Conservation (phyloP, 2,113 vertebrate genomes). For the Thalassoma bifasciatum region DNA sequence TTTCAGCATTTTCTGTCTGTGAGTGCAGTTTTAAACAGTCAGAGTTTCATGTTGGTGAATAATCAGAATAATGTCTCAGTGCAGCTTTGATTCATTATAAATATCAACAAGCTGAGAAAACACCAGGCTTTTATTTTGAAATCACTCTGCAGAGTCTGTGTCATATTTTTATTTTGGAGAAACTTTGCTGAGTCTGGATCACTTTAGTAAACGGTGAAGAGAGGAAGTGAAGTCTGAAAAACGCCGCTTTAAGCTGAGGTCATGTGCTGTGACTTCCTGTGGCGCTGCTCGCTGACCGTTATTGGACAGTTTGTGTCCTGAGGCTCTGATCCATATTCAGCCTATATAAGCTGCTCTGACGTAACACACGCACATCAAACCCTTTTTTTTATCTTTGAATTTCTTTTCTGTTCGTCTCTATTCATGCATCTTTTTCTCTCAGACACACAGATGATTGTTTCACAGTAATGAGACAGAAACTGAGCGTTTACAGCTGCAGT, state of each 20-base stretch:
- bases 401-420: too few relatives aligned
- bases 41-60: slow-evolving; percentile 11
- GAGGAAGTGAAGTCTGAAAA: neutral
- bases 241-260: too few relatives aligned
- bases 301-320: slow-evolving; percentile 21
- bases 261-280: too few relatives aligned
- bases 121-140: slow-evolving; percentile 18
- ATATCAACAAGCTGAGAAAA: too few relatives aligned
- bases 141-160: slow-evolving; percentile 11
- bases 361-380: slow-evolving; percentile 54
- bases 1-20: too few relatives aligned
- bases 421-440: too few relatives aligned
- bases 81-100: too few relatives aligned
- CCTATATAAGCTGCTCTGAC: slow-evolving; percentile 35
- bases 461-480: neutral
- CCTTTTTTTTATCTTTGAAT: neutral
- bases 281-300: too few relatives aligned
- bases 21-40: too few relatives aligned
- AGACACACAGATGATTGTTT: slow-evolving; percentile 7
- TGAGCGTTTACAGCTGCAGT: neutral
- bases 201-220: too few relatives aligned
- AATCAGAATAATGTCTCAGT: too few relatives aligned
- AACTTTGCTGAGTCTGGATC: too few relatives aligned
- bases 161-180: neutral
- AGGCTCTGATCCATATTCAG: slow-evolving; percentile 63